Evolutionary conservation across 2,797 vertebrate genomes (phyloP).

Genomic region (Oreochromis grahami): DNA sequence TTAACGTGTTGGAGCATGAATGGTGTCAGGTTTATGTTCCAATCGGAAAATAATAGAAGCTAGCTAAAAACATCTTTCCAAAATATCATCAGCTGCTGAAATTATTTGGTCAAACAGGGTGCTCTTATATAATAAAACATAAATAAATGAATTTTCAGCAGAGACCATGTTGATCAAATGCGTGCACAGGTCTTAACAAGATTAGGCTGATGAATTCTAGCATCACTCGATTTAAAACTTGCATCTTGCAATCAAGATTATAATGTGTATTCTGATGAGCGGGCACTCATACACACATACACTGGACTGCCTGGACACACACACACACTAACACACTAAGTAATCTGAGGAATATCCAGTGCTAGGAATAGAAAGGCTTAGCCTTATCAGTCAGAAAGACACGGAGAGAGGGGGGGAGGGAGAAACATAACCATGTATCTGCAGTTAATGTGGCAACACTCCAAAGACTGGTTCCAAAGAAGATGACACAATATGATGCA

Average conservation of each 20-base stretch:
- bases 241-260: neutral
- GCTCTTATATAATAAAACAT: neutral
- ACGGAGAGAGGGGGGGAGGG: neutral
- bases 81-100: neutral
- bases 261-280: neutral
- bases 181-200: neutral
- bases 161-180: neutral
- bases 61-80: neutral
- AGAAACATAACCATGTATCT: constrained; percentile 1
- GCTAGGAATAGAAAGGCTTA: constrained; percentile 80
- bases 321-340: constrained; percentile 3
- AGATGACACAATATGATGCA: neutral
- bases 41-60: neutral
- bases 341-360: constrained; percentile 75
- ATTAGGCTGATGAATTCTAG: neutral
- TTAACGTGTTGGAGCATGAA: neutral
- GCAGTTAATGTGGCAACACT: constrained; percentile 7
- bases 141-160: neutral
- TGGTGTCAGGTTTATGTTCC: neutral
- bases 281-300: neutral
- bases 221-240: neutral
- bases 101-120: neutral
- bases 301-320: neutral
- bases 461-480: constrained; percentile 12
- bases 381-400: constrained; percentile 48